Evolutionary conservation across 2,113 vertebrate species (phyloP).

Genomic region (Vulpes ferrilata): DNA sequence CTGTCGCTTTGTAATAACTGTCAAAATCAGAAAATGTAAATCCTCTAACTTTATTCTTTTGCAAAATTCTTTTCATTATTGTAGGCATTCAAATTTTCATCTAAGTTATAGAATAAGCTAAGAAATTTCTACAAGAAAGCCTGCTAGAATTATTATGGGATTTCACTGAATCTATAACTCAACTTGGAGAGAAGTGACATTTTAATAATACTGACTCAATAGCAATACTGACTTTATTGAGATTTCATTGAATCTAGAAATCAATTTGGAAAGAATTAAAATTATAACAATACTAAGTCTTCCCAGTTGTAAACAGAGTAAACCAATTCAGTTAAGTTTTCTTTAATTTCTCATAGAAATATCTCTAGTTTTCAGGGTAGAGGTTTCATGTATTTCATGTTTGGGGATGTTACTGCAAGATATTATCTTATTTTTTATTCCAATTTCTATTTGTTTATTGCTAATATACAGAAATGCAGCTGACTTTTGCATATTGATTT

Average conservation of each 20-base stretch:
- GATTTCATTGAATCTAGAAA: constrained; percentile 4
- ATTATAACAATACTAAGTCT: not conserved
- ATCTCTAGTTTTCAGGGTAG: not conserved
- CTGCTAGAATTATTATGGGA: not conserved
- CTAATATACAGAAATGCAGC: not conserved
- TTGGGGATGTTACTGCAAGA: not conserved
- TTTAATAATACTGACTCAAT: constrained; percentile 37
- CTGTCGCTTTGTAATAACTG: not conserved
- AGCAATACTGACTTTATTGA: not conserved
- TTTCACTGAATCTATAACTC: not conserved
- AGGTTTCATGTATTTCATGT: not conserved
- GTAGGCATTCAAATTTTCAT: not conserved
- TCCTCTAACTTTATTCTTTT: constrained; percentile 22
- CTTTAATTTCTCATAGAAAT: constrained; percentile 12
- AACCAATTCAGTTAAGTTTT: not conserved
- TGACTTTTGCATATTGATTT: not conserved
- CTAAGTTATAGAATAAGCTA: constrained; percentile 31
- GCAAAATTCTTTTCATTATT: not conserved
- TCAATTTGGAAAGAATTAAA: not conserved
- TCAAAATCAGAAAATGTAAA: constrained; percentile 1
- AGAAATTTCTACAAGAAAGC: not conserved
- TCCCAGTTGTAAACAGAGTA: not conserved
- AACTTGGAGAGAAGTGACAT: not conserved
- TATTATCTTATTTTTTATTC: not conserved
- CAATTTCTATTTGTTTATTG: not conserved